Evolutionary conservation across 1,140 invertebrate species (phyloP).

Genomic region (Lanistes nyassanus): DNA sequence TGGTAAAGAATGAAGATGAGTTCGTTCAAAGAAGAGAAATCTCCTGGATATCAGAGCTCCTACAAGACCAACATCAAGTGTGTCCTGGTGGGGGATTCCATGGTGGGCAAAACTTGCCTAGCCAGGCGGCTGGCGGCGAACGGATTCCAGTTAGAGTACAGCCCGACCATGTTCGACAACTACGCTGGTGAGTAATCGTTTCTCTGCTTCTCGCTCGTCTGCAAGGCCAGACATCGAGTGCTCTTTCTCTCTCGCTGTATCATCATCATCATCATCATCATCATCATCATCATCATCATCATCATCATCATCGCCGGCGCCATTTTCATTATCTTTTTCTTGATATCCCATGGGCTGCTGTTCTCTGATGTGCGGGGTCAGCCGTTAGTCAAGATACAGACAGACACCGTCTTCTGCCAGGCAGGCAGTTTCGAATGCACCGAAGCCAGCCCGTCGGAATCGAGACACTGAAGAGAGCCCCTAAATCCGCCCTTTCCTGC

Average conservation of each 20-base stretch:
- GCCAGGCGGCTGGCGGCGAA: conserved; percentile 43
- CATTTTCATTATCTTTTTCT: neutral
- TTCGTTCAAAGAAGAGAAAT: conserved; percentile 27
- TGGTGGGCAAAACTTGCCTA: conserved; percentile 77
- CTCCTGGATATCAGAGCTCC: conserved; percentile 33
- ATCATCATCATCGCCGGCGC: neutral
- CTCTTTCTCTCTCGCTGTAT: neutral
- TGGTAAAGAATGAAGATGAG: conserved; percentile 30
- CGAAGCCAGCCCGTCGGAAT: too few relatives aligned
- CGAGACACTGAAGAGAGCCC: too few relatives aligned
- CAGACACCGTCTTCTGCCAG: too few relatives aligned
- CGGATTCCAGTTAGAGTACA: conserved; percentile 49
- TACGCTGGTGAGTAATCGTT: conserved; percentile 47
- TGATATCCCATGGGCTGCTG: too few relatives aligned
- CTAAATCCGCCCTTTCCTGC: too few relatives aligned
- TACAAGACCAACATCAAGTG: conserved; percentile 76
- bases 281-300: neutral
- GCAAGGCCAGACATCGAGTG: neutral
- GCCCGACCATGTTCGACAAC: conserved; percentile 56
- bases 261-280: neutral
- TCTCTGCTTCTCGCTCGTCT: neutral
- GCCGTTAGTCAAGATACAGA: too few relatives aligned
- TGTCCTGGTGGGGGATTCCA: conserved; percentile 91
- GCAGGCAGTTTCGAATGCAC: too few relatives aligned
- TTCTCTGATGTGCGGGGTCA: too few relatives aligned